Base-by-base conservation (phyloP, 2,113 vertebrate genomes). In the Plestiodon gilberti region DNA sequence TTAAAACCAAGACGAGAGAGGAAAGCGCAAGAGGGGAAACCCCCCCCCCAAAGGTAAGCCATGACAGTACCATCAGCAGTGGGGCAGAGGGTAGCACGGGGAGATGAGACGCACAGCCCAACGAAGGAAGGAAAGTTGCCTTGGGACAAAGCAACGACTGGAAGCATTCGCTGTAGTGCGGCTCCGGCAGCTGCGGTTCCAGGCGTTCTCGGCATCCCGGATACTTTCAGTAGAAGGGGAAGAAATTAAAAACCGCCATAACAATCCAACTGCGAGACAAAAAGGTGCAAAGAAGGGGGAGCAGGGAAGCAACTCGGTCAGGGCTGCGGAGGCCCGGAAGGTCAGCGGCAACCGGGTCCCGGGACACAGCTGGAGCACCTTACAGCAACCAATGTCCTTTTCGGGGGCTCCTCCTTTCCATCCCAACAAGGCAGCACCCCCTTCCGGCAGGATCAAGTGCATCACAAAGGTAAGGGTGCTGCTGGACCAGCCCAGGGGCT, bases 141-240 rank as follows among this genome's bases (percentile, higher is more conserved):
- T 17, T 69, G 65, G 30, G 6, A 33, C 30, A 70, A 55, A 82
- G n/a, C n/a, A n/a, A n/a, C 18, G 13, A 11, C 11, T 9, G 14
- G 20, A 48, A 81, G 40, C 23, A 13, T n/a, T 15, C 1, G 22
- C 35, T 64, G 13, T 38, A 65, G 18, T 3, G 61, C 15, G 8
- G 4, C 35, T 0, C 1, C 83, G 69, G 61, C 20, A 3, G 22
- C 77, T 0, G 57, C 59, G 70, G n/a, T 18, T 73, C 87, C 84
- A 23, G 0, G 74, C 25, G 17, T 3, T 40, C 38, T 35, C 2
- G 13, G 30, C 22, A 62, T 52, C 28, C 35, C 14, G 15, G 55
- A 38, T 78, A 81, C 86, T 13, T 78, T 93, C 92, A 91, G 87
- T n/a, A 92, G 87, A 35, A 88, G 88, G 86, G 84, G 84, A 78